A percentile compares a stretch with the other conserved stretches of the same genome.
Conservation (phyloP, 2,113 vertebrate genomes). For the Rhynchopsitta pachyrhyncha region DNA sequence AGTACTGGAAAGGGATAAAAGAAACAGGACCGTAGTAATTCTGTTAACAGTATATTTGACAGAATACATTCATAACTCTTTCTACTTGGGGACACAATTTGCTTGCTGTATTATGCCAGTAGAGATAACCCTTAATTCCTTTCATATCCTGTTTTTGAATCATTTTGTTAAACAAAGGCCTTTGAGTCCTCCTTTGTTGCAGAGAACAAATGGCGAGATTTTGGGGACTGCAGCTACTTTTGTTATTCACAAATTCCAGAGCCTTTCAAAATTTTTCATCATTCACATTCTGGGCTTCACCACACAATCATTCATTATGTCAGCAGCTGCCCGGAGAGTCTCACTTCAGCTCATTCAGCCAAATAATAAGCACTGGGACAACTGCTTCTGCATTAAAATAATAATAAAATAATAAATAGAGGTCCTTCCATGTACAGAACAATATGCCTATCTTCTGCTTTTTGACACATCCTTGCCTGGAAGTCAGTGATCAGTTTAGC, state of each 20-base stretch:
- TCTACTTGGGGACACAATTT: conserved; percentile 62
- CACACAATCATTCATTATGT: conserved; percentile 92
- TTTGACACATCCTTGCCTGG: conserved; percentile 16
- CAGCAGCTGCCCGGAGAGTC: conserved; percentile 80
- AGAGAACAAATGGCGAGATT: conserved; percentile 77
- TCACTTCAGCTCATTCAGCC: conserved; percentile 82
- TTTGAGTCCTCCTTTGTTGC: conserved; percentile 76
- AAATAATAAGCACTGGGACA: conserved; percentile 84
- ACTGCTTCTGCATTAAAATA: conserved; percentile 72
- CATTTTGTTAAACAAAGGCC: conserved; percentile 79
- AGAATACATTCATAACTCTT: conserved; percentile 51
- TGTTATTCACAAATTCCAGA: conserved; percentile 74
- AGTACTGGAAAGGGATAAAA: conserved; percentile 51
- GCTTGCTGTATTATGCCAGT: conserved; percentile 62
- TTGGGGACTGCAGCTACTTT: conserved; percentile 74
- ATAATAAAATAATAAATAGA: conserved; percentile 60
- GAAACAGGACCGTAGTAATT: conserved; percentile 62
- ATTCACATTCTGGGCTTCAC: conserved; percentile 78
- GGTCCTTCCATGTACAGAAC: conserved; percentile 10
- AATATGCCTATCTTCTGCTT: not conserved
- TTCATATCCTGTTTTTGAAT: conserved; percentile 75
- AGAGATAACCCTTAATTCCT: conserved; percentile 76
- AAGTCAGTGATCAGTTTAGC: not conserved
- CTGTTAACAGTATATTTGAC: conserved; percentile 48
- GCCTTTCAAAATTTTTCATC: conserved; percentile 82